Conservation (phyloP, 2,113 vertebrate genomes). For the Sceloporus undulatus region DNA sequence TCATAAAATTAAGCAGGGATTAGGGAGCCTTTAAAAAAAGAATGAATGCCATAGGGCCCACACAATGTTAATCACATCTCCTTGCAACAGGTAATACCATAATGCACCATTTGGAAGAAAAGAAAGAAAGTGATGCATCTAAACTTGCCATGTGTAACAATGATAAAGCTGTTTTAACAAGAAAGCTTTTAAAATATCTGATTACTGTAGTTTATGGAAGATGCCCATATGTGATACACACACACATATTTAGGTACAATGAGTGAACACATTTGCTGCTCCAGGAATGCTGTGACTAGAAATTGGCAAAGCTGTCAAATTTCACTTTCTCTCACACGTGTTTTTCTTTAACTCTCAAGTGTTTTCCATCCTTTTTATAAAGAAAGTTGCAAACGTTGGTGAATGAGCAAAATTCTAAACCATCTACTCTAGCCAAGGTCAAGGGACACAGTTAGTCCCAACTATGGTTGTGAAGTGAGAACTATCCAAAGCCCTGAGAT, state of each 20-base stretch:
- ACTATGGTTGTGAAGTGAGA: too few species aligned
- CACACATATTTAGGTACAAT: background rate
- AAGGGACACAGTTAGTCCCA: too few species aligned
- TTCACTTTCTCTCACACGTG: too few species aligned
- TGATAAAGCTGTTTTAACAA: background rate
- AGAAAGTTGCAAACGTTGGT: too few species aligned
- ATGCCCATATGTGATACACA: background rate
- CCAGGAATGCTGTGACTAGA: too few species aligned
- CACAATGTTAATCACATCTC: slow-evolving; percentile 67
- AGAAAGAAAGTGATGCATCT: slow-evolving; percentile 52
- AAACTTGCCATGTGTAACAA: slow-evolving; percentile 49
- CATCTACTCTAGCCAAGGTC: too few species aligned
- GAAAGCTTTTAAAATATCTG: slow-evolving; percentile 23
- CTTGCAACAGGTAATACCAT: slow-evolving; percentile 76
- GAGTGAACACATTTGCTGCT: background rate
- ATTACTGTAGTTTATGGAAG: background rate
- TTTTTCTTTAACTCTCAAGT: too few species aligned
- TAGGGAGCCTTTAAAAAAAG: slow-evolving; percentile 76
- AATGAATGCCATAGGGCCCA: slow-evolving; percentile 74
- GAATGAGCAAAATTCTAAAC: too few species aligned
- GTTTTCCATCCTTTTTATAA: too few species aligned
- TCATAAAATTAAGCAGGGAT: slow-evolving; percentile 85
- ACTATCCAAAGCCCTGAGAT: too few species aligned
- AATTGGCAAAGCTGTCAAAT: too few species aligned
- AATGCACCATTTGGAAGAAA: slow-evolving; percentile 49